Conservation (phyloP, 2,113 vertebrate species). For the Tragelaphus scriptus region DNA sequence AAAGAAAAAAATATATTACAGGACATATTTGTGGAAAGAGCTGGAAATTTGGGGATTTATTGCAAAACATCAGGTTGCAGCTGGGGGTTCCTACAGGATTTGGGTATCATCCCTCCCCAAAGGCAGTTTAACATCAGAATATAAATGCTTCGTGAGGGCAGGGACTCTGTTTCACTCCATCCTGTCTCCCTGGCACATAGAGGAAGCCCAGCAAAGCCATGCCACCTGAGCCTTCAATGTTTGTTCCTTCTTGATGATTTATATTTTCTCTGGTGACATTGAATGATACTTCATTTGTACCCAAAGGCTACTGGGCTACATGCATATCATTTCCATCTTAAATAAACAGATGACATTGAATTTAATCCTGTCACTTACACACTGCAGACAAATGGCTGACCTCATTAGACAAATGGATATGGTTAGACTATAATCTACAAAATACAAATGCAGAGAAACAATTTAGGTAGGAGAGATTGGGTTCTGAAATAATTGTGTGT, state of each 20-base stretch:
- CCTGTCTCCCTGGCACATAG: background rate
- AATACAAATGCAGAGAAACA: conserved; percentile 43
- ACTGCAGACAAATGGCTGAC: conserved; percentile 53
- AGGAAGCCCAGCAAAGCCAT: background rate
- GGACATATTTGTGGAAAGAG: background rate
- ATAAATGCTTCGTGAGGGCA: background rate
- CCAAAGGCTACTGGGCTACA: conserved; percentile 50
- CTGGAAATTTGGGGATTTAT: background rate
- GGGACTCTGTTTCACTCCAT: background rate
- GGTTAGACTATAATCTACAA: conserved; percentile 41
- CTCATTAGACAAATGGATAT: conserved; percentile 57
- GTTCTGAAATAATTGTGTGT: conserved; percentile 41
- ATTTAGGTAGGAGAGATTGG: conserved; percentile 40
- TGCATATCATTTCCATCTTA: conserved; percentile 71
- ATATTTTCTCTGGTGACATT: conserved; percentile 57
- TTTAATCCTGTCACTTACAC: conserved; percentile 51
- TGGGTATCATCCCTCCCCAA: background rate
- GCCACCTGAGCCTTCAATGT: background rate
- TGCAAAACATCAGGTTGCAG: conserved; percentile 7
- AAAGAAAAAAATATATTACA: background rate
- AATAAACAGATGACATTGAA: conserved; percentile 64
- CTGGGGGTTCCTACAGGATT: background rate
- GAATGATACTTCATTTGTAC: conserved; percentile 57
- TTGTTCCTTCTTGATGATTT: conserved; percentile 49
- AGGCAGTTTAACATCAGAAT: background rate